These are phyloP conservation scores for Gadopsis bispinosus DNA, from an alignment of 2,797 vertebrate genomes.

Conservation along the genomic window DNA sequence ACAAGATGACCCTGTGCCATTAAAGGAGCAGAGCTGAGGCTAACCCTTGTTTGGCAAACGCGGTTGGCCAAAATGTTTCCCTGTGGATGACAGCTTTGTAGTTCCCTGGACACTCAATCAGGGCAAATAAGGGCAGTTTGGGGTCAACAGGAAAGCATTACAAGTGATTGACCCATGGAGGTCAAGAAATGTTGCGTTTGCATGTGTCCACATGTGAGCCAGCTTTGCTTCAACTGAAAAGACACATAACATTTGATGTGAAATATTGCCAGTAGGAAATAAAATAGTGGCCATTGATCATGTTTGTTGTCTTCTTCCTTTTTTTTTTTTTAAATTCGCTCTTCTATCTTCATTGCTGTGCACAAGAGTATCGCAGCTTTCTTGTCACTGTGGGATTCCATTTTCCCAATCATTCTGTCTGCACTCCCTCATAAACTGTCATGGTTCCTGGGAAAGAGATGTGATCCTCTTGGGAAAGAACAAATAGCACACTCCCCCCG, in stretches of 20 bases:
- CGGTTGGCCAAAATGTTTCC: constrained; percentile 43
- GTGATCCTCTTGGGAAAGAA: constrained; percentile 75
- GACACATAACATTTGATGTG: neutral
- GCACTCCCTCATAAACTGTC: constrained; percentile 62
- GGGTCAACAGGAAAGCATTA: constrained; percentile 57
- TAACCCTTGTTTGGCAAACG: constrained; percentile 41
- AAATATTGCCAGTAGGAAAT: neutral
- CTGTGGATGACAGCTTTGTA: constrained; percentile 42
- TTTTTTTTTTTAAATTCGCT: constrained; percentile 6
- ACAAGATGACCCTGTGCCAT: constrained; percentile 51
- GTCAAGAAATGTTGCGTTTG: constrained; percentile 26
- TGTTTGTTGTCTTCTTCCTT: constrained; percentile 1
- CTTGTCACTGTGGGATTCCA: constrained; percentile 37
- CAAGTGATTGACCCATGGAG: constrained; percentile 45
- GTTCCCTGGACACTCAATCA: constrained; percentile 59
- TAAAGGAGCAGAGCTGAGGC: constrained; percentile 29
- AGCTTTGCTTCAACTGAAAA: neutral
- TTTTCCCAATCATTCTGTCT: constrained; percentile 60
- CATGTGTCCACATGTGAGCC: constrained; percentile 11
- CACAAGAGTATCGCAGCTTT: constrained; percentile 2
- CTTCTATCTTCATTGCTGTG: constrained; percentile 28
- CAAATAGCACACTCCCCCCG: constrained; percentile 29
- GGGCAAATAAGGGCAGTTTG: constrained; percentile 53
- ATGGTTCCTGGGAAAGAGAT: constrained; percentile 71
- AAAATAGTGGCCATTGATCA: neutral